phyloP scores from a whole-genome alignment of 2,888 invertebrate genomes.

The Dysmachus trigonus region DNA sequence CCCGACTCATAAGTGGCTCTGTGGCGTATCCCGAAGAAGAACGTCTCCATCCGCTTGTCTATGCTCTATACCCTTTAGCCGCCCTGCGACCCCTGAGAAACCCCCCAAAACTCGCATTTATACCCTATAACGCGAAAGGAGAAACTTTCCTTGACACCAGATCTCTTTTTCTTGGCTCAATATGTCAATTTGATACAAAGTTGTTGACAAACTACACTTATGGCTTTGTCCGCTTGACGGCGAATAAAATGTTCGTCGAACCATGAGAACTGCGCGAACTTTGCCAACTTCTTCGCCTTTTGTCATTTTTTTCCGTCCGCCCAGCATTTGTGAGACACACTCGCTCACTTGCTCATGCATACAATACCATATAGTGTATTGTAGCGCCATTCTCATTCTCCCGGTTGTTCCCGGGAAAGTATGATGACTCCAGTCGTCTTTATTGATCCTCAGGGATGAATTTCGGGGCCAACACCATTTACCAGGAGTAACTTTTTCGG shows the following conservation, averaged over 20 bases:
- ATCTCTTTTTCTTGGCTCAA: slow-evolving; percentile 41
- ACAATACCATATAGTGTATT: too few species aligned
- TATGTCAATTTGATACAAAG: slow-evolving; percentile 46
- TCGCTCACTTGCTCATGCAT: background rate
- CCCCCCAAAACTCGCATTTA: background rate
- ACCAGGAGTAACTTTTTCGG: background rate
- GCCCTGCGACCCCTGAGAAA: background rate
- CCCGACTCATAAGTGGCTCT: slow-evolving; percentile 19
- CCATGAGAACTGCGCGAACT: slow-evolving; percentile 35
- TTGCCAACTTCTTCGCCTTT: slow-evolving; percentile 30
- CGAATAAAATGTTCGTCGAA: slow-evolving; percentile 25
- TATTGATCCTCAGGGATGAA: slow-evolving; percentile 29
- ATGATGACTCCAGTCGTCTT: background rate
- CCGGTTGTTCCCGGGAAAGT: background rate
- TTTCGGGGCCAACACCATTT: background rate
- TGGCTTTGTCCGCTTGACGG: slow-evolving; percentile 41
- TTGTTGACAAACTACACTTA: slow-evolving; percentile 47
- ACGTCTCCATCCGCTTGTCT: background rate
- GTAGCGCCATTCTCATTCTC: background rate
- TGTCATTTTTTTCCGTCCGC: background rate
- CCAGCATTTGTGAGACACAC: background rate
- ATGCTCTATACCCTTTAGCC: background rate
- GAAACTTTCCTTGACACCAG: slow-evolving; percentile 30
- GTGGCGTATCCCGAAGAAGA: background rate
- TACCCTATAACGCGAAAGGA: background rate